These are phyloP conservation scores for Tapirus indicus DNA, from an alignment of 2,797 vertebrate genomes.

Conservation along the genomic window DNA sequence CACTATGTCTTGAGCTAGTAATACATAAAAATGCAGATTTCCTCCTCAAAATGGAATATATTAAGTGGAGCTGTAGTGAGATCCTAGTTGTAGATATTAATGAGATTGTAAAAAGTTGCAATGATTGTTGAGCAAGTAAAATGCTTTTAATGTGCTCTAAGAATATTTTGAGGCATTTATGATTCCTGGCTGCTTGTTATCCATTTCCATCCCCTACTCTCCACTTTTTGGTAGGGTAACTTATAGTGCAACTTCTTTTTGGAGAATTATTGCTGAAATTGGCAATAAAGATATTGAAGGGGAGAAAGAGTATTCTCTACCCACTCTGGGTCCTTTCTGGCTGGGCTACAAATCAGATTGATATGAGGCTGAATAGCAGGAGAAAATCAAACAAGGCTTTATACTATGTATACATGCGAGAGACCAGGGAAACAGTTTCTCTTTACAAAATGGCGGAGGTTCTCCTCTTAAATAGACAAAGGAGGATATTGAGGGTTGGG, in stretches of 20 bases:
- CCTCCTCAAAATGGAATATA: background rate
- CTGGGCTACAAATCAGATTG: too few relatives aligned
- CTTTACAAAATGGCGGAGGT: too few relatives aligned
- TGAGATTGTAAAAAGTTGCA: background rate
- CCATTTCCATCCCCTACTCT: rapidly evolving
- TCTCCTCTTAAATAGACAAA: too few relatives aligned
- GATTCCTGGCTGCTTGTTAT: background rate
- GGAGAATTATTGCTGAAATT: conserved; percentile 10
- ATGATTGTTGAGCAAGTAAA: background rate
- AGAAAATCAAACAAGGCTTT: too few relatives aligned
- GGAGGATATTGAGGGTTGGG: too few relatives aligned
- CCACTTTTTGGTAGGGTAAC: background rate
- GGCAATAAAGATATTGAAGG: background rate
- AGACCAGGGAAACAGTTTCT: too few relatives aligned
- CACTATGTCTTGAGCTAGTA: background rate
- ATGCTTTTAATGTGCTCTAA: rapidly evolving
- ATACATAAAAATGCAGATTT: background rate
- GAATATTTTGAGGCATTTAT: background rate
- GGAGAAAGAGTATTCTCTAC: too few relatives aligned
- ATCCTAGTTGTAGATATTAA: background rate
- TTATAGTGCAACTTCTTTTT: background rate
- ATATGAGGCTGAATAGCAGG: too few relatives aligned
- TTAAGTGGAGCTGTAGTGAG: background rate
- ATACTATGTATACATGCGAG: too few relatives aligned
- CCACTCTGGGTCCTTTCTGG: too few relatives aligned